phyloP scores from a whole-genome alignment of 2,113 vertebrate species.

The Oncorhynchus nerka region DNA sequence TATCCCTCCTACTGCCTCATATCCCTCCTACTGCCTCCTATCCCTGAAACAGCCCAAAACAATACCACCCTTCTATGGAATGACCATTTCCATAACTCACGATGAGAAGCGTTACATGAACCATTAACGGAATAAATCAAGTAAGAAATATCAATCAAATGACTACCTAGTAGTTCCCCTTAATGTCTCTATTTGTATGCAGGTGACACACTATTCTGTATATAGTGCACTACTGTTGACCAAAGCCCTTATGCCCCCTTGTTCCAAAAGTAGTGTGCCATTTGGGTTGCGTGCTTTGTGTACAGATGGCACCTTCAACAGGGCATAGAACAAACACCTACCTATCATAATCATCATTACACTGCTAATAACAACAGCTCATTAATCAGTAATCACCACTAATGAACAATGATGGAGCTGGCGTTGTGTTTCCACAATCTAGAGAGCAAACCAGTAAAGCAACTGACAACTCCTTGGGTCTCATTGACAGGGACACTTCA shows the following conservation, averaged over 20 bases:
- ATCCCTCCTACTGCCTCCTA: background rate
- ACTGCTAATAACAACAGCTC: conserved; percentile 47
- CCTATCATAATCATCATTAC: conserved; percentile 63
- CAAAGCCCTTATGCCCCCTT: too few relatives aligned
- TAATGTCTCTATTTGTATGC: conserved; percentile 63
- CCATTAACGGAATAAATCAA: conserved; percentile 60
- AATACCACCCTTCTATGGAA: background rate
- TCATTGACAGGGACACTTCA: conserved; percentile 6
- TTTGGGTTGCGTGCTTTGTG: too few relatives aligned
- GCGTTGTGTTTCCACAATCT: conserved; percentile 27
- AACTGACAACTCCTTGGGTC: background rate
- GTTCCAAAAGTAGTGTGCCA: too few relatives aligned
- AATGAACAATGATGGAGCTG: conserved; percentile 49
- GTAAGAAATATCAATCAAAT: conserved; percentile 72
- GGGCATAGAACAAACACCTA: conserved; percentile 54
- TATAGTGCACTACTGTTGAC: too few relatives aligned
- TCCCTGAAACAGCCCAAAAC: background rate
- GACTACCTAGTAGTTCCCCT: conserved; percentile 58
- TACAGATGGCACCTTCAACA: conserved; percentile 41
- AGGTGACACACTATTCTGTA: conserved; percentile 38
- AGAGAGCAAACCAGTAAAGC: conserved; percentile 27
- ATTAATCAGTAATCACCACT: conserved; percentile 50
- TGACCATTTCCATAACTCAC: too few relatives aligned
- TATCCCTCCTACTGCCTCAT: too few relatives aligned
- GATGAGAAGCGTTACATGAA: conserved; percentile 43